phyloP scores from a whole-genome alignment of 2,113 vertebrate species.

The Lathamus discolor region DNA sequence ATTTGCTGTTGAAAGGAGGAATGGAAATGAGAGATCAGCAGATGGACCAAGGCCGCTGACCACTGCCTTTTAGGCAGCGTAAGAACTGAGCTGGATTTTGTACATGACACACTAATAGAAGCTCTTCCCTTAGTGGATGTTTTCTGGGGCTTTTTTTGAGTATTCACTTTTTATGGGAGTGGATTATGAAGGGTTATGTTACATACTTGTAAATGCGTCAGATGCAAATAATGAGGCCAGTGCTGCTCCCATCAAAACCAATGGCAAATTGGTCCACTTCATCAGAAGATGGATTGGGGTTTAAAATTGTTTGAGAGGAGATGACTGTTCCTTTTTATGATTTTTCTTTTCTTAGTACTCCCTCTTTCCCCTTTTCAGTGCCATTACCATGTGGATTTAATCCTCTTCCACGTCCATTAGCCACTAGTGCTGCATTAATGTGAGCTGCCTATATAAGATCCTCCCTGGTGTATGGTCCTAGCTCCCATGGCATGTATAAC shows the following conservation, averaged over 20 bases:
- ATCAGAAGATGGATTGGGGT: not conserved
- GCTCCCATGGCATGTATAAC: not conserved
- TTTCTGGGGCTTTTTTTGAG: fast-evolving
- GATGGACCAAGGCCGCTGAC: not conserved
- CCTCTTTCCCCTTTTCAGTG: conserved; percentile 14
- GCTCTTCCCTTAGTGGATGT: not conserved
- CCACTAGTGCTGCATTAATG: conserved; percentile 28
- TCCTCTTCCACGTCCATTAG: conserved; percentile 8
- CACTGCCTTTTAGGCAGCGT: not conserved
- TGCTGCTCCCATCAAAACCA: not conserved
- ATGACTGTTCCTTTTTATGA: not conserved
- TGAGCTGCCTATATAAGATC: conserved; percentile 5
- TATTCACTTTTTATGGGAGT: not conserved
- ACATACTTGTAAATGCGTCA: not conserved
- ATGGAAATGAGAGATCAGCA: not conserved
- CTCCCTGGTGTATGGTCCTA: conserved; percentile 33
- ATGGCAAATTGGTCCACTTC: not conserved
- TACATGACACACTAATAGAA: not conserved
- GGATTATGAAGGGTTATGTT: not conserved
- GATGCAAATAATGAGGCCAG: not conserved
- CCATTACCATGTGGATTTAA: conserved; percentile 36
- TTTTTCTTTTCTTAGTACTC: not conserved
- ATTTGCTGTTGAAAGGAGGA: not conserved
- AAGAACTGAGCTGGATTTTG: not conserved
- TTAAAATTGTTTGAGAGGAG: conserved; percentile 20